A percentile compares a stretch with the other conserved stretches of the same genome.
phyloP scores from a whole-genome alignment of 53 echinoderm and acorn worm genomes.

The Zoroaster sp. region DNA sequence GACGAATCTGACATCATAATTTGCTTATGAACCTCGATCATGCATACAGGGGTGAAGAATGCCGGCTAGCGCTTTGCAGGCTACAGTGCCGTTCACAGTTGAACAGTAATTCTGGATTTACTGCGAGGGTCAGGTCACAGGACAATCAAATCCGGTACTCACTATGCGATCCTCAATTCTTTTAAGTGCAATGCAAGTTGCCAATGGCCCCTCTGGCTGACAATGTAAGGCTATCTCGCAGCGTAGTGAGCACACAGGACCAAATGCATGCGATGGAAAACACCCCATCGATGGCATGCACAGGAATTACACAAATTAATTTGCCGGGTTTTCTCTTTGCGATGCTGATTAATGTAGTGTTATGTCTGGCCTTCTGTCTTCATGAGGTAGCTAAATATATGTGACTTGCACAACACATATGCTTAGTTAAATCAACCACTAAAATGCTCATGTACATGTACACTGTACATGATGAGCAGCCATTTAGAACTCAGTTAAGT shows the following conservation, averaged over 20 bases:
- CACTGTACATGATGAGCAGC: no score
- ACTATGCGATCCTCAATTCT: slow-evolving; percentile 28
- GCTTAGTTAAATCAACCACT: no score
- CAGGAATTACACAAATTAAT: not conserved
- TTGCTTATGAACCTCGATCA: slow-evolving; percentile 7
- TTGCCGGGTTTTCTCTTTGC: not conserved
- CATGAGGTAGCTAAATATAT: not conserved
- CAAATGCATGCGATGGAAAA: not conserved
- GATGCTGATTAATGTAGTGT: not conserved
- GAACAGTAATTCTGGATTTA: slow-evolving; percentile 5
- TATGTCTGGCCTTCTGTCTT: not conserved
- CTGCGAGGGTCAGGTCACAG: slow-evolving; percentile 18
- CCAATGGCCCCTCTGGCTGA: slow-evolving; percentile 23
- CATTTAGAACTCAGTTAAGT: no score
- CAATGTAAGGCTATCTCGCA: not conserved
- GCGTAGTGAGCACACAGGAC: not conserved
- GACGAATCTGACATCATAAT: slow-evolving; percentile 36
- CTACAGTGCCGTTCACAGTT: not conserved
- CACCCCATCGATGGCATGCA: not conserved
- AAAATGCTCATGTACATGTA: no score
- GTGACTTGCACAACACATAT: no score
- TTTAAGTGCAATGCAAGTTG: slow-evolving; percentile 41
- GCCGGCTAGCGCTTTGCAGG: not conserved
- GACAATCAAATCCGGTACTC: slow-evolving; percentile 7
- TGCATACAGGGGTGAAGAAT: slow-evolving; percentile 5